Evolutionary conservation across 2,888 invertebrate species (phyloP).

Genomic region (Creontiades dilutus): DNA sequence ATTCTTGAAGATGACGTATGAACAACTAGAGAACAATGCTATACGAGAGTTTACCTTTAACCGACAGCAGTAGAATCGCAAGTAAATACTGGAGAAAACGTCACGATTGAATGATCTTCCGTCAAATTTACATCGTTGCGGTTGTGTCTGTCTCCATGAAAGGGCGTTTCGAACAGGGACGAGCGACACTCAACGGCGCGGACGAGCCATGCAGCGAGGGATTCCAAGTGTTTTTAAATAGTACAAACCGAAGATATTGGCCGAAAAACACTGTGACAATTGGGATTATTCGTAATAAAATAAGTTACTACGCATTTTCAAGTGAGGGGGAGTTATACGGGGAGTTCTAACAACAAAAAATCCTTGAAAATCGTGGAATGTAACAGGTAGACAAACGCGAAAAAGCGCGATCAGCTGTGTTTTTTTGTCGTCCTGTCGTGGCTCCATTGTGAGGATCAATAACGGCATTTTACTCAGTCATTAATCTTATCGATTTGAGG

Average conservation of each 20-base stretch:
- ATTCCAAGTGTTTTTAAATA: not conserved
- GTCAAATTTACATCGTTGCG: slow-evolving; percentile 22
- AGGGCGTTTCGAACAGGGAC: not conserved
- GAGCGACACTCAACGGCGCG: not conserved
- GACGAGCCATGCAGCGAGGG: not conserved
- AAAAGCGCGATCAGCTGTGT: slow-evolving; percentile 37
- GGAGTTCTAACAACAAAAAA: slow-evolving; percentile 17
- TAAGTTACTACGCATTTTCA: slow-evolving; percentile 30
- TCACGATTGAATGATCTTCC: not conserved
- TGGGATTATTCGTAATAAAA: not conserved
- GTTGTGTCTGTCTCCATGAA: not conserved
- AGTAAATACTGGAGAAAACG: not conserved
- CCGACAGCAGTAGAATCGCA: not conserved
- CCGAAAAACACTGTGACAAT: not conserved
- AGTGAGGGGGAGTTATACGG: not conserved
- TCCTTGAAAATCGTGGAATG: slow-evolving; percentile 39
- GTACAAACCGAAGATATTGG: not conserved
- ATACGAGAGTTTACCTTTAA: not conserved
- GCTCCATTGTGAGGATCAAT: slow-evolving; percentile 13
- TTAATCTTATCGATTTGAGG: too few relatives aligned
- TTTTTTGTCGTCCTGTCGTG: not conserved
- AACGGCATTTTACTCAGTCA: not conserved
- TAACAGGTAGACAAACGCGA: slow-evolving; percentile 47
- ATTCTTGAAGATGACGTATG: not conserved
- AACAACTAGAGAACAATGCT: slow-evolving; percentile 12